phyloP scores from a whole-genome alignment of 2,113 vertebrate species.

The Argyrosomus japonicus region DNA sequence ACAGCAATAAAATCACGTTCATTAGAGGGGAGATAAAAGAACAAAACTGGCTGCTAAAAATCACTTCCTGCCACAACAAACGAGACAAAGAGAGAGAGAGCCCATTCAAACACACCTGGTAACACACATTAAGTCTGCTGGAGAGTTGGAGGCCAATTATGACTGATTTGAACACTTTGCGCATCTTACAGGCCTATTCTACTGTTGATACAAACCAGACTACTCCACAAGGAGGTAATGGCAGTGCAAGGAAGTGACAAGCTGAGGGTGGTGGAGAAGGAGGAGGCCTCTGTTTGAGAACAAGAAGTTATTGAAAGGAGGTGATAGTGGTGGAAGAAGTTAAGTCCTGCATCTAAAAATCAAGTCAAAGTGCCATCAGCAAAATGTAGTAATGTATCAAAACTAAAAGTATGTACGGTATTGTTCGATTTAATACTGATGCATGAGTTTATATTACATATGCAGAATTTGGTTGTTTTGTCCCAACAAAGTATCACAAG shows the following conservation, averaged over 20 bases:
- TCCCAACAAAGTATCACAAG: neutral
- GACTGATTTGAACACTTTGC: neutral
- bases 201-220: slow-evolving; percentile 46
- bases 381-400: neutral
- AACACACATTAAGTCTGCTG: slow-evolving; percentile 1
- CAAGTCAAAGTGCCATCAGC: neutral
- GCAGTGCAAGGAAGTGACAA: neutral
- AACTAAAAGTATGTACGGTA: neutral
- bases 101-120: neutral
- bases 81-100: neutral
- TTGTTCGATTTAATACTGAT: too few species aligned
- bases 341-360: neutral
- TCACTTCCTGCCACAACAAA: neutral
- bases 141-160: slow-evolving; percentile 9
- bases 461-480: neutral
- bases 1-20: neutral
- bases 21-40: slow-evolving; percentile 5
- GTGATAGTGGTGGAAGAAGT: neutral
- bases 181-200: neutral
- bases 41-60: neutral
- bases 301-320: neutral
- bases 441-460: too few species aligned
- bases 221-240: neutral
- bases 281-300: slow-evolving; percentile 1
- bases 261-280: neutral